Conservation (phyloP, 2,113 vertebrate genomes). For the Pseudorectes ferrugineus region DNA sequence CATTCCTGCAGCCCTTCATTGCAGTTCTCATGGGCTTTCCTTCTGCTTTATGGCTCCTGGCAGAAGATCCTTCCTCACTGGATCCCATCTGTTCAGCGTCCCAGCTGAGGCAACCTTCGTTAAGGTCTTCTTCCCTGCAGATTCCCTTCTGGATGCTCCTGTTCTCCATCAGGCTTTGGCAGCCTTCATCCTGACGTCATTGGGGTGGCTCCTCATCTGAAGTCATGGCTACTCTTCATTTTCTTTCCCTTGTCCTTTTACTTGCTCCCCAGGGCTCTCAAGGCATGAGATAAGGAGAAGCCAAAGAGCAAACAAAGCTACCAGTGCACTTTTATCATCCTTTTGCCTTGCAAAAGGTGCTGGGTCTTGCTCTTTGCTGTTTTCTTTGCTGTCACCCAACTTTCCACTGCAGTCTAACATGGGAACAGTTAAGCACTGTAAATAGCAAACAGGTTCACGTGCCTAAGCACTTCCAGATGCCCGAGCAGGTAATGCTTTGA, state of each 20-base stretch:
- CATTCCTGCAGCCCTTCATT: not conserved
- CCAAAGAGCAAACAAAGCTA: not conserved
- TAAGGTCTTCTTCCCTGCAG: not conserved
- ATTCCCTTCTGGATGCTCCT: not conserved
- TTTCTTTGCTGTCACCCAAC: not conserved
- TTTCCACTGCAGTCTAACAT: not conserved
- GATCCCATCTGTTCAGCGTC: not conserved
- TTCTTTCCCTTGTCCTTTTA: not conserved
- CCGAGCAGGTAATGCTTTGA: slow-evolving; percentile 58
- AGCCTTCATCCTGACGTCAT: not conserved
- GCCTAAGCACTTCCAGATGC: slow-evolving; percentile 70
- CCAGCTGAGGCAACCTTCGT: not conserved
- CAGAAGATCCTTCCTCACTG: not conserved
- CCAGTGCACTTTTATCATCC: not conserved
- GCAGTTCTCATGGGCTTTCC: not conserved
- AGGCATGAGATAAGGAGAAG: not conserved
- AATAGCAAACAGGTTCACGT: slow-evolving; percentile 37
- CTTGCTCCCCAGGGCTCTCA: not conserved
- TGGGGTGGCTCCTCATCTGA: not conserved
- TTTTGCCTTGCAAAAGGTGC: not conserved
- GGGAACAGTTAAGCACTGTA: slow-evolving; percentile 4
- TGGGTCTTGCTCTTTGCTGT: not conserved
- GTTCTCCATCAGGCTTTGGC: not conserved
- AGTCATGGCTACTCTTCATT: not conserved
- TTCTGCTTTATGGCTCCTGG: not conserved